These are phyloP conservation scores for Pelecanoides urinatrix DNA, from an alignment of 2,113 vertebrate species.

Conservation along the genomic window DNA sequence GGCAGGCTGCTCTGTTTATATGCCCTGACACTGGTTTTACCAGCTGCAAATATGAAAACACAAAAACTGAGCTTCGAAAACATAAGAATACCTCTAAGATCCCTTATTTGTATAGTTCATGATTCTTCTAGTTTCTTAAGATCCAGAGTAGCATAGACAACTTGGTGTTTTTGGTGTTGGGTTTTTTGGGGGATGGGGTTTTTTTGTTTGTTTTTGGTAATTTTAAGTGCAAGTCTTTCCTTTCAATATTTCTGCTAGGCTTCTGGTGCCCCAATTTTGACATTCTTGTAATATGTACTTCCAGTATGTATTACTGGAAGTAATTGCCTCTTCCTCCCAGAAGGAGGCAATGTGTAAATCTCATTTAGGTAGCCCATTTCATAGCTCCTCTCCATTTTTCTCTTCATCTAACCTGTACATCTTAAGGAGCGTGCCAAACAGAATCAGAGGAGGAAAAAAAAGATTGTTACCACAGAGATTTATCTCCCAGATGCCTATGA, in stretches of 20 bases:
- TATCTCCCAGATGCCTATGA: background rate
- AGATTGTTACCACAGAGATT: background rate
- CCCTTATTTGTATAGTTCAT: background rate
- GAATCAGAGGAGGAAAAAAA: background rate
- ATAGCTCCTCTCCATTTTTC: background rate
- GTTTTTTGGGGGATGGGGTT: background rate
- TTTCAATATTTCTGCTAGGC: background rate
- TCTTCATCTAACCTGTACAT: background rate
- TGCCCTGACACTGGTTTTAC: background rate
- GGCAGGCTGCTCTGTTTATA: background rate
- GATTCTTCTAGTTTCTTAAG: background rate
- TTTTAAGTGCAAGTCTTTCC: background rate
- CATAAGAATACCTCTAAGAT: background rate
- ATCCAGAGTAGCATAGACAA: background rate
- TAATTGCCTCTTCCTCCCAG: background rate
- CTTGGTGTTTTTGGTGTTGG: background rate
- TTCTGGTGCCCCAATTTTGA: background rate
- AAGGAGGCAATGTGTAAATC: background rate
- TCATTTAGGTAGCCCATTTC: background rate
- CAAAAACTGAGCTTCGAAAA: background rate
- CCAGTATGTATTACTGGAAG: background rate
- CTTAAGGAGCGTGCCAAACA: background rate
- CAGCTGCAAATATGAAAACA: background rate
- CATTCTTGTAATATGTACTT: background rate
- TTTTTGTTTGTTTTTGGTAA: background rate